Percentiles rank a stretch among this genome's conserved stretches.
Conservation (phyloP, 2,113 vertebrate genomes). For the Desmodus rotundus region DNA sequence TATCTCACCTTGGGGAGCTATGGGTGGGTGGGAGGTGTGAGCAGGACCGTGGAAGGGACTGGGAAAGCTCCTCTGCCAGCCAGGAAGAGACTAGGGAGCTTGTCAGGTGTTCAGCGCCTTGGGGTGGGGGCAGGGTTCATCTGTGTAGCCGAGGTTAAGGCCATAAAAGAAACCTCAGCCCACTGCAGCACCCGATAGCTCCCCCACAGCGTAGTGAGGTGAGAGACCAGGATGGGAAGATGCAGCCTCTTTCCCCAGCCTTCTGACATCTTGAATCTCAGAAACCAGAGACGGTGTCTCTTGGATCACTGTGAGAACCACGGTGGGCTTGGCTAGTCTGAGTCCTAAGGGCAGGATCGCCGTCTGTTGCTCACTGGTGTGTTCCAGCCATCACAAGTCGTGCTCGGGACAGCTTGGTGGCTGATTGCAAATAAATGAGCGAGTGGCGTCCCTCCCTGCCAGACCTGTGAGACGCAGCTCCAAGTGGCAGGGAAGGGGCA, state of each 20-base stretch:
- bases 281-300: too few species aligned
- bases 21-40: background rate
- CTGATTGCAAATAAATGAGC: fast-evolving
- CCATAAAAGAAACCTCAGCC: background rate
- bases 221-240: too few species aligned
- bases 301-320: fast-evolving
- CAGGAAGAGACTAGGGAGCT: too few species aligned
- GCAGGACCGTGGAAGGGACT: background rate
- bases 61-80: background rate
- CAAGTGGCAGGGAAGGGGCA: too few species aligned
- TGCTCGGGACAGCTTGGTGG: background rate
- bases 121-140: background rate
- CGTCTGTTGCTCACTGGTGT: fast-evolving
- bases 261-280: too few species aligned
- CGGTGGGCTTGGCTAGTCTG: fast-evolving
- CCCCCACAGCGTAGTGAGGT: fast-evolving
- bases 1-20: background rate
- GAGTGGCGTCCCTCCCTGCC: fast-evolving
- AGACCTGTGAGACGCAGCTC: background rate
- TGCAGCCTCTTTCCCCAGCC: too few species aligned
- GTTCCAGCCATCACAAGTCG: background rate
- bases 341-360: background rate
- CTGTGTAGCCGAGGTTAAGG: background rate
- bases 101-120: fast-evolving
- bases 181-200: fast-evolving